A percentile compares a stretch with the other conserved stretches of the same genome.
These are phyloP conservation scores for Sphaerophoria taeniata DNA, from an alignment of 2,888 invertebrate genomes.

Conservation along the genomic window DNA sequence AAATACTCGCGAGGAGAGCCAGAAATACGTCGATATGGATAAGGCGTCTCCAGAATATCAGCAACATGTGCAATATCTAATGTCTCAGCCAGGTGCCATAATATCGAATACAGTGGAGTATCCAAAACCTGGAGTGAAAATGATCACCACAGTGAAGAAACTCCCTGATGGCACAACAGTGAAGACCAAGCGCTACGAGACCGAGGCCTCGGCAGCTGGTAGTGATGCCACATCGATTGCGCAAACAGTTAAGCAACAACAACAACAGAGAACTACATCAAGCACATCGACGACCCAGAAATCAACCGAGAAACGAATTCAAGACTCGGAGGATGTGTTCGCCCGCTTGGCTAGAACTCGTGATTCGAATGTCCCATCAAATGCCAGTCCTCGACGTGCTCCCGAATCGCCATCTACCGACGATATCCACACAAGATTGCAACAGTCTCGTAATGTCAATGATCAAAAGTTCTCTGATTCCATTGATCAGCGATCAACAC, in stretches of 20 bases:
- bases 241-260: conserved; percentile 68
- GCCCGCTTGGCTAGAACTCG: conserved; percentile 70
- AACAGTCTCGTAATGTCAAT: conserved; percentile 41
- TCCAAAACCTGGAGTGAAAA: conserved; percentile 87
- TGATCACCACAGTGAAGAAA: conserved; percentile 87
- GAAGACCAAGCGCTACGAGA: conserved; percentile 88
- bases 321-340: conserved; percentile 74
- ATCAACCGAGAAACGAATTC: conserved; percentile 66
- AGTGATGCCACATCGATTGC: conserved; percentile 59
- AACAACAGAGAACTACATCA: conserved; percentile 67
- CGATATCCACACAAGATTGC: conserved; percentile 44
- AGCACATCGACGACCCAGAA: conserved; percentile 64
- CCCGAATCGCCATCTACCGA: conserved; percentile 46
- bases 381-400: conserved; percentile 27
- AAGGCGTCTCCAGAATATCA: conserved; percentile 82
- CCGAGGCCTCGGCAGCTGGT: conserved; percentile 80
- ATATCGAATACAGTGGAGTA: conserved; percentile 85
- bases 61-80: conserved; percentile 79
- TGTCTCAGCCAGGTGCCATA: conserved; percentile 83
- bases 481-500: conserved; percentile 63
- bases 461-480: conserved; percentile 63
- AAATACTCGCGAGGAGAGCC: conserved; percentile 79
- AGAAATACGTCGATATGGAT: conserved; percentile 81
- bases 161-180: conserved; percentile 87
- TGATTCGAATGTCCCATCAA: conserved; percentile 38